Conservation (phyloP, 1,140 invertebrate genomes). For the Arion vulgaris region DNA sequence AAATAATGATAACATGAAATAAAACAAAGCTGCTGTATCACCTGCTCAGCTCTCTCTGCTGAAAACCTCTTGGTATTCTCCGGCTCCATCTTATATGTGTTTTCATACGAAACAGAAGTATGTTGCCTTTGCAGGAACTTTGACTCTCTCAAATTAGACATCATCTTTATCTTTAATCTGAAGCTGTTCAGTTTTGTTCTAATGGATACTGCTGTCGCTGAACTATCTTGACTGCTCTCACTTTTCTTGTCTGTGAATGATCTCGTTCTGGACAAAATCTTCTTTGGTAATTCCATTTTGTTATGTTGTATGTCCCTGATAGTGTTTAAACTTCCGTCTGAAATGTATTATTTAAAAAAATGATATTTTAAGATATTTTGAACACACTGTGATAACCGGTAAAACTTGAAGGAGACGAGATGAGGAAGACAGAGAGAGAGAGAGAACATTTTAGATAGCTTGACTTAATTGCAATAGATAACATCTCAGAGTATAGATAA, state of each 20-base stretch:
- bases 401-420: no score
- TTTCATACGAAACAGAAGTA: slow-evolving; percentile 45
- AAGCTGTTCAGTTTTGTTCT: slow-evolving; percentile 42
- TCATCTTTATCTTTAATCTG: slow-evolving; percentile 46
- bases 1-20: no score
- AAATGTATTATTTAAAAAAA: no score
- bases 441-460: no score
- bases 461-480: no score
- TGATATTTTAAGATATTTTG: no score
- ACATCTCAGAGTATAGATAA: no score
- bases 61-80: slow-evolving; percentile 46
- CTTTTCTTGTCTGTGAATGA: slow-evolving; percentile 41
- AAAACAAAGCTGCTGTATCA: no score
- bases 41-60: slow-evolving; percentile 46
- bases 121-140: not conserved
- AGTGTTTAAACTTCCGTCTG: not conserved
- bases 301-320: not conserved
- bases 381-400: no score
- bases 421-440: no score
- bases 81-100: slow-evolving; percentile 54
- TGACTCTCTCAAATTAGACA: slow-evolving; percentile 34
- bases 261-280: not conserved
- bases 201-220: slow-evolving; percentile 7
- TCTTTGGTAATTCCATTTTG: not conserved
- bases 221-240: slow-evolving; percentile 37